phyloP scores from a whole-genome alignment of 2,888 invertebrate genomes.

The Smittia sp. region DNA sequence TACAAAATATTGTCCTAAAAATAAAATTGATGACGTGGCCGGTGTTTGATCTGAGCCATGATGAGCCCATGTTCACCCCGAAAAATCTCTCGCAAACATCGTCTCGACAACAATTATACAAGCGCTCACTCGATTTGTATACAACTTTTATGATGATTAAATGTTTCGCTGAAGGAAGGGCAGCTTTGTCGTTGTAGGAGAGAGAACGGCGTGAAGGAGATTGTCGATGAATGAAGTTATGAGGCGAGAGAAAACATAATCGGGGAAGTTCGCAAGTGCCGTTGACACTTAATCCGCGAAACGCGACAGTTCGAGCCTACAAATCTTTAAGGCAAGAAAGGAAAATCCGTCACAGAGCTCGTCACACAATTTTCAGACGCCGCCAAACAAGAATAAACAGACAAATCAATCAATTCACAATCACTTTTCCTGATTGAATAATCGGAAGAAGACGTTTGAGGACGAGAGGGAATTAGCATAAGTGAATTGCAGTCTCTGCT shows the following conservation, averaged over 20 bases:
- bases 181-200: not conserved
- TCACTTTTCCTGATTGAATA: not conserved
- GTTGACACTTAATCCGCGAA: too few relatives aligned
- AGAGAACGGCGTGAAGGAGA: not conserved
- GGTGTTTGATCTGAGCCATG: not conserved
- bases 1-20: not conserved
- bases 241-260: not conserved
- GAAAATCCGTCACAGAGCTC: not conserved
- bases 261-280: not conserved
- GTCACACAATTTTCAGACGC: not conserved
- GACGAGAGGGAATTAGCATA: not conserved
- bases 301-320: too few relatives aligned
- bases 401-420: constrained; percentile 15
- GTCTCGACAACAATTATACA: not conserved
- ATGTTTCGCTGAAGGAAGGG: not conserved
- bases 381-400: not conserved
- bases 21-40: not conserved
- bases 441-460: not conserved
- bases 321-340: not conserved
- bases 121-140: not conserved
- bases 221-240: not conserved
- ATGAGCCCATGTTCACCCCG: not conserved
- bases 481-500: not conserved
- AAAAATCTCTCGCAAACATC: not conserved
- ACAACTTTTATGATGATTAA: constrained; percentile 26